A percentile compares a stretch with the other conserved stretches of the same genome.
These are phyloP conservation scores for Pygathrix nemaeus DNA, from an alignment of 2,113 vertebrate species.

Conservation along the genomic window DNA sequence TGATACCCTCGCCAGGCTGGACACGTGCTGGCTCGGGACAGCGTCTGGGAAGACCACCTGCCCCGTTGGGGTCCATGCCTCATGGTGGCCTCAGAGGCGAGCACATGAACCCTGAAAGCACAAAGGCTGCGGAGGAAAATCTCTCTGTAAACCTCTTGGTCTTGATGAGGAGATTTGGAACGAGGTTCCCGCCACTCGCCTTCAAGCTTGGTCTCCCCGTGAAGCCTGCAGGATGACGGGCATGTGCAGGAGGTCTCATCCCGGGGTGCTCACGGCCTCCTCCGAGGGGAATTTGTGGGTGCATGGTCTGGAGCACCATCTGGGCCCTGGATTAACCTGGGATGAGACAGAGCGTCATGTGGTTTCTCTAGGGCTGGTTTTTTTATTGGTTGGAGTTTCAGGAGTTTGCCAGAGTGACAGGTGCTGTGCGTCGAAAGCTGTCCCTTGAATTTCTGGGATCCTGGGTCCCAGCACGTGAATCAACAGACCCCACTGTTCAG, in stretches of 20 bases:
- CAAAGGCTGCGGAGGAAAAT: not conserved
- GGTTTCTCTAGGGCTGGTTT: not conserved
- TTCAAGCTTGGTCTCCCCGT: not conserved
- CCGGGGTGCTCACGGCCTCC: not conserved
- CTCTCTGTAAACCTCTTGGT: too few relatives aligned
- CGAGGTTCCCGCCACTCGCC: not conserved
- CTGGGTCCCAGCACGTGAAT: too few relatives aligned
- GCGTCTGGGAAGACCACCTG: not conserved
- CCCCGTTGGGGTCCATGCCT: not conserved
- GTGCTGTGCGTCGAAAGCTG: too few relatives aligned
- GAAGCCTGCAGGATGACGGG: not conserved
- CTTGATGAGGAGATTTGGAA: not conserved
- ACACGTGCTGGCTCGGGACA: rapidly evolving
- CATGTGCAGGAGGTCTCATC: not conserved
- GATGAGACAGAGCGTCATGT: not conserved
- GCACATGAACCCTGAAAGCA: not conserved
- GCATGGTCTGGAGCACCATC: not conserved
- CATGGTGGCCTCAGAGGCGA: not conserved
- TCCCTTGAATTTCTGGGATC: too few relatives aligned
- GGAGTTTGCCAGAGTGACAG: not conserved
- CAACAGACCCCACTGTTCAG: too few relatives aligned
- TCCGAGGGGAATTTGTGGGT: not conserved
- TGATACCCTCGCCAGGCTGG: too few relatives aligned
- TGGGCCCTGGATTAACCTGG: not conserved
- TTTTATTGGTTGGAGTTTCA: not conserved